A percentile compares a stretch with the other conserved stretches of the same genome.
These are phyloP conservation scores for Melanaphis sacchari DNA, from an alignment of 1,140 invertebrate species.

Conservation along the genomic window DNA sequence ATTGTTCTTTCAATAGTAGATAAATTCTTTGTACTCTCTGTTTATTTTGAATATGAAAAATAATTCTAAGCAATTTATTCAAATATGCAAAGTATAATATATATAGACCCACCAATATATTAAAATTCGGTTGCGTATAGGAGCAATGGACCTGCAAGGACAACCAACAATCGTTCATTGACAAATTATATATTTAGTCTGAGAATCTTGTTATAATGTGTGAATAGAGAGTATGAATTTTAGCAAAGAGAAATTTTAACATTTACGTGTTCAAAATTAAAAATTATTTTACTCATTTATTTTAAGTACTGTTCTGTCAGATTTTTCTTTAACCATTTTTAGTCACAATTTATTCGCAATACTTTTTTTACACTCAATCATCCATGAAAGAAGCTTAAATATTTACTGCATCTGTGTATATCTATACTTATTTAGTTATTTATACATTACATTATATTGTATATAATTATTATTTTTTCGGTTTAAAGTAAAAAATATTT, in stretches of 20 bases:
- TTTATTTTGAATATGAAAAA: background rate
- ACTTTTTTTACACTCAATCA: background rate
- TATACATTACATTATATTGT: background rate
- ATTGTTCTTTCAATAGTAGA: background rate
- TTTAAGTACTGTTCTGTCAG: background rate
- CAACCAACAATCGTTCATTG: conserved; percentile 18
- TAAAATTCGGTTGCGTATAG: background rate
- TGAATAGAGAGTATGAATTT: background rate
- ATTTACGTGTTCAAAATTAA: conserved; percentile 23
- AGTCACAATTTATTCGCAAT: background rate
- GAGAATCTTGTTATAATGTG: background rate
- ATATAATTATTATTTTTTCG: background rate
- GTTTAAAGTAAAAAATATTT: background rate
- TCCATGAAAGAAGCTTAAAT: background rate
- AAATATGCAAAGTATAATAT: background rate
- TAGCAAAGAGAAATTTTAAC: background rate
- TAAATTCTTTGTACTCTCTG: background rate
- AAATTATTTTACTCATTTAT: background rate
- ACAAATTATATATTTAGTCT: background rate
- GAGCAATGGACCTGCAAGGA: background rate
- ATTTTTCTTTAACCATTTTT: background rate
- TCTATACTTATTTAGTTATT: background rate
- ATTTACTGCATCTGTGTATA: background rate
- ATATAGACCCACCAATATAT: background rate
- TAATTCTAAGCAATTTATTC: background rate